Conservation (phyloP, 2,888 invertebrate species). For the Phorcus lineatus region DNA sequence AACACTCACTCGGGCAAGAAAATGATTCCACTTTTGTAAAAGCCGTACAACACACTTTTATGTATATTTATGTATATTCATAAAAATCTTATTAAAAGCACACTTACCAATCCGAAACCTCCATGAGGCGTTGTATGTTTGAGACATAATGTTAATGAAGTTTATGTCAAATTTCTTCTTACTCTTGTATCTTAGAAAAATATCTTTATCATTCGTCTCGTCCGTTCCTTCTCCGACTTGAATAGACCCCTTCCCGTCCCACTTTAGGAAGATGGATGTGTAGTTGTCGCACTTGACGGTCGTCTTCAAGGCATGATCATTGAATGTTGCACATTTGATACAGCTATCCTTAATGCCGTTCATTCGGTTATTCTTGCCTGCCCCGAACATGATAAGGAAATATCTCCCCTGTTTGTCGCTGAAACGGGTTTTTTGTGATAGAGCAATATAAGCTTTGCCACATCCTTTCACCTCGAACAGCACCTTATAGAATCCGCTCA, state of each 20-base stretch:
- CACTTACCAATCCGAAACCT: not conserved
- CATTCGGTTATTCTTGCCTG: not conserved
- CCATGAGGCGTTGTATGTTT: not conserved
- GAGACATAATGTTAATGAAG: not conserved
- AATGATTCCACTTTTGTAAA: too few relatives aligned
- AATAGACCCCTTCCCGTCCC: not conserved
- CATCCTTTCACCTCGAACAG: not conserved
- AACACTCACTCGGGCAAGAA: too few relatives aligned
- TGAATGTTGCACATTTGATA: not conserved
- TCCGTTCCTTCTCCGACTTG: not conserved
- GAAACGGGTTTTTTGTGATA: not conserved
- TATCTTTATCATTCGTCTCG: not conserved
- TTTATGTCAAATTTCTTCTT: not conserved
- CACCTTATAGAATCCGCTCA: not conserved
- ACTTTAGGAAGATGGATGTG: not conserved
- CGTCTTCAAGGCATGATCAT: not conserved
- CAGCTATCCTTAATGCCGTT: not conserved
- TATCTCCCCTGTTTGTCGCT: not conserved
- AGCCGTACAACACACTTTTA: too few relatives aligned
- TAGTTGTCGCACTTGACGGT: not conserved
- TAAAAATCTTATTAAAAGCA: too few relatives aligned
- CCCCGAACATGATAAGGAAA: not conserved
- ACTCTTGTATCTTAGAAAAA: not conserved
- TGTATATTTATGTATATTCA: too few relatives aligned
- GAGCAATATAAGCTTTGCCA: not conserved